Evolutionary conservation across 2,113 vertebrate species (phyloP).

Genomic region (Datnioides undecimradiatus): DNA sequence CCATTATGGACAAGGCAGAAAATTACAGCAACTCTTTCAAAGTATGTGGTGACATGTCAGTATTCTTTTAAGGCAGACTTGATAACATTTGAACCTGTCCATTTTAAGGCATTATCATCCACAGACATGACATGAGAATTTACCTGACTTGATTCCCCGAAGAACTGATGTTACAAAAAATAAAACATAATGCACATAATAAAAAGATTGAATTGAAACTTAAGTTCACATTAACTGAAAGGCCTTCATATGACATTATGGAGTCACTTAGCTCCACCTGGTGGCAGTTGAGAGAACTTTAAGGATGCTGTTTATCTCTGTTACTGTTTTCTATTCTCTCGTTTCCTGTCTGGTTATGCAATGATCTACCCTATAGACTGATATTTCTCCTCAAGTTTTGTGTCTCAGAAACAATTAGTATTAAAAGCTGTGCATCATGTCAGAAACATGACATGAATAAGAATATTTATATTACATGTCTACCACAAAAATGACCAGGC

Average conservation of each 20-base stretch:
- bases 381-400: no score
- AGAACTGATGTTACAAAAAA: not conserved
- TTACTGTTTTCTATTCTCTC: not conserved
- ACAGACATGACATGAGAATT: not conserved
- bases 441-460: no score
- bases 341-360: not conserved
- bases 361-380: not conserved
- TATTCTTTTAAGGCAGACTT: not conserved
- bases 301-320: not conserved
- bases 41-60: not conserved
- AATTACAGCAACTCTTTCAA: no score
- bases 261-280: conserved; percentile 48
- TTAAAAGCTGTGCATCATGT: not conserved
- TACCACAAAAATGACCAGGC: fast-evolving
- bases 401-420: not conserved
- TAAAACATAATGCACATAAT: not conserved
- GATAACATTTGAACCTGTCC: no score
- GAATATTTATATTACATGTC: no score
- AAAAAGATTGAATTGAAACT: not conserved
- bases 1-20: no score
- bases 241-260: not conserved
- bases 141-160: not conserved
- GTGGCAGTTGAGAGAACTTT: conserved; percentile 30
- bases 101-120: not conserved
- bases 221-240: not conserved